Evolutionary conservation across 1,140 invertebrate genomes (phyloP), one percentile per base, ranked within the genome.

Genomic region (Drosophila littoralis): DNA sequence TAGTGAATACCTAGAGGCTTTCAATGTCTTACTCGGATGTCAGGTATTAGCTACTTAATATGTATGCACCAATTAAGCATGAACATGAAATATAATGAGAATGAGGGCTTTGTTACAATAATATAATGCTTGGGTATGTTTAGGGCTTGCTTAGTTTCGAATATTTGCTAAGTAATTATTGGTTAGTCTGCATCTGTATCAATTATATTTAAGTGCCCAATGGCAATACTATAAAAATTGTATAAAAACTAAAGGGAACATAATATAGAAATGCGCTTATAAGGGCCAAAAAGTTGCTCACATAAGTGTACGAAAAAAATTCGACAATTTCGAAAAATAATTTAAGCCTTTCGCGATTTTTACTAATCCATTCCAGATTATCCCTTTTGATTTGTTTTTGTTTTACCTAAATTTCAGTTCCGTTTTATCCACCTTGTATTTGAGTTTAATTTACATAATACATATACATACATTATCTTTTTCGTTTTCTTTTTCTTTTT

Each of bases 381-480:
- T 74, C 48, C 35, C 42, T 74, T 77, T 81, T 77, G 72, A 79
- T 80, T 85, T 86, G 42, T 75, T 61, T 51, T 51, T 63, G 38
- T 68, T 74, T 77, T 90, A 84, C 74, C 85, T 90, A 89, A 89
- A 90, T 75, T 78, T 89, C 84, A 89, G 84, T 89, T 89, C 84
- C 84, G 64, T 89, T 89, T 78, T 74, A 43, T 77, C 66, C 75
- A 82, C 70, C 77, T 81, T 81, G 73, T 81, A 77, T 81, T 81
- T 64, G 54, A 77, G 73, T 82, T 82, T 55, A 71, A 66, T 73
- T 52, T 77, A 70, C 79, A 74, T 78, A 75, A 43, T 64, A 61
- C 68, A 64, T 32, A 61, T 32, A 48, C 36, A 28, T 75, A 65
- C 63, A 60, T 48, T 10, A 60, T 74, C 63, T 63, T 42, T 45